Conservation (phyloP, 2,797 vertebrate genomes). For the Sebastes vulpes region DNA sequence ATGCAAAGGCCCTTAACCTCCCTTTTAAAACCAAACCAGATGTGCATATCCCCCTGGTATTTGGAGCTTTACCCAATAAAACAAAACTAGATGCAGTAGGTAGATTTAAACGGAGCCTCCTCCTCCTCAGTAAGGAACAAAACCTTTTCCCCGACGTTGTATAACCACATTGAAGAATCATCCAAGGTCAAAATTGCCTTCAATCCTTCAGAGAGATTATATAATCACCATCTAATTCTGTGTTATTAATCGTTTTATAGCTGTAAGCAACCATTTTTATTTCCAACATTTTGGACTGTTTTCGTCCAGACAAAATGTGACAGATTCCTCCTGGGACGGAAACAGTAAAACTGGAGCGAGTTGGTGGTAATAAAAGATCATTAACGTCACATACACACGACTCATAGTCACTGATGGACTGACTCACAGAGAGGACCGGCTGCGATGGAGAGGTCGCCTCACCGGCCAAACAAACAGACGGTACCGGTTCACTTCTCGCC, state of each 20-base stretch:
- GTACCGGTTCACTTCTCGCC: not conserved
- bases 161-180: conserved; percentile 1
- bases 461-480: not conserved
- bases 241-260: conserved; percentile 9
- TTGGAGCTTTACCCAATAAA: conserved; percentile 53
- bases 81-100: conserved; percentile 32
- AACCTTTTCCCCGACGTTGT: not conserved
- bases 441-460: not conserved
- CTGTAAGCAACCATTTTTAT: not conserved
- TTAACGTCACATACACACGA: conserved; percentile 1
- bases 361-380: conserved; percentile 20
- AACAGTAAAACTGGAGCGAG: conserved; percentile 5
- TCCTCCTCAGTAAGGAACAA: conserved; percentile 1
- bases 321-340: conserved; percentile 15
- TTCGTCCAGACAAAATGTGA: conserved; percentile 18
- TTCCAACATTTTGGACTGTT: conserved; percentile 2
- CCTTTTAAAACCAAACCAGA: conserved; percentile 78
- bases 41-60: conserved; percentile 57
- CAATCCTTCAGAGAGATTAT: conserved; percentile 10
- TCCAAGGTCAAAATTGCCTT: conserved; percentile 18
- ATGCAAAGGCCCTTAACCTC: conserved; percentile 63
- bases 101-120: not conserved
- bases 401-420: not conserved
- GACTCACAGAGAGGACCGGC: not conserved
- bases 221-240: conserved; percentile 1